A percentile compares a stretch with the other conserved stretches of the same genome.
These are phyloP conservation scores for Melanotaenia boesemani DNA, from an alignment of 2,797 vertebrate species.

Conservation along the genomic window DNA sequence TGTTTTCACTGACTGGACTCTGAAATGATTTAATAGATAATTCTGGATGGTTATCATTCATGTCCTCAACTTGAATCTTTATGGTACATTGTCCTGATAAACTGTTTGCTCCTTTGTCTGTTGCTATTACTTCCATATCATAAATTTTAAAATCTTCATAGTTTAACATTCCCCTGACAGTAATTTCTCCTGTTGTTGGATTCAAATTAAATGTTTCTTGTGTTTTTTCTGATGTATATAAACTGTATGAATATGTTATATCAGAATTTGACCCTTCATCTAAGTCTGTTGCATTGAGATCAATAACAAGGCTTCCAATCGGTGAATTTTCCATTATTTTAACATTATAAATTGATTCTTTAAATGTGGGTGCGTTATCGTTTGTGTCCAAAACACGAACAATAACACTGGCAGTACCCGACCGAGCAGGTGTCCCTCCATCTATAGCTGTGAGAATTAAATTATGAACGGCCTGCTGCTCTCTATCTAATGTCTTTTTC, in stretches of 20 bases:
- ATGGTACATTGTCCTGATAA: too few relatives aligned
- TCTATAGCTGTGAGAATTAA: constrained; percentile 76
- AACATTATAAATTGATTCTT: constrained; percentile 35
- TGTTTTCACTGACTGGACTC: too few relatives aligned
- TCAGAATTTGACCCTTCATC: too few relatives aligned
- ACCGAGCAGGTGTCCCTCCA: constrained; percentile 65
- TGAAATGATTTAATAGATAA: too few relatives aligned
- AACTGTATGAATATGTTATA: too few relatives aligned
- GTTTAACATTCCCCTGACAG: too few relatives aligned
- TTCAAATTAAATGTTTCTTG: too few relatives aligned
- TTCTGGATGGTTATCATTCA: too few relatives aligned
- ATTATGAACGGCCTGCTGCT: constrained; percentile 68
- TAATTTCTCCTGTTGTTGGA: too few relatives aligned
- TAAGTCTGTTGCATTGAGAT: constrained; percentile 81
- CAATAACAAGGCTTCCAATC: constrained; percentile 76
- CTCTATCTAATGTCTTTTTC: constrained; percentile 64
- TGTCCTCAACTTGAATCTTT: too few relatives aligned
- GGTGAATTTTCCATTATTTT: constrained; percentile 76
- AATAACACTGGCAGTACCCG: constrained; percentile 75
- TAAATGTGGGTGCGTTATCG: constrained; percentile 84
- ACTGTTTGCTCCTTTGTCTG: constrained; percentile 70
- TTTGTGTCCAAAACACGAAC: constrained; percentile 81
- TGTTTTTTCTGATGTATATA: too few relatives aligned
- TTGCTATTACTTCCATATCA: constrained; percentile 82
- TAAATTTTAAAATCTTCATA: constrained; percentile 82